Evolutionary conservation across 2,113 vertebrate genomes (phyloP).

Genomic region (Muntiacus reevesi): DNA sequence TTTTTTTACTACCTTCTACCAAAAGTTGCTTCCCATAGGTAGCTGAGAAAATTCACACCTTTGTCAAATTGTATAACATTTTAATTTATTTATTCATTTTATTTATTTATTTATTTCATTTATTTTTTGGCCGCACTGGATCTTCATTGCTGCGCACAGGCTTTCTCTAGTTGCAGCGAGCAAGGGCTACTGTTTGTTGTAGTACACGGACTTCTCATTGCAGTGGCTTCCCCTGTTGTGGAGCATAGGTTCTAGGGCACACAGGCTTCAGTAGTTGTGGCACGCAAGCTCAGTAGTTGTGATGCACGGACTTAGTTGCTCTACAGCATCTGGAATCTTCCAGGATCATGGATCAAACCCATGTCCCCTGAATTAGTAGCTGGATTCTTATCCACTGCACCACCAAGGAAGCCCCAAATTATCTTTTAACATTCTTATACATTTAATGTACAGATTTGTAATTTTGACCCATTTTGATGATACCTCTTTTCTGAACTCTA

Average conservation of each 20-base stretch:
- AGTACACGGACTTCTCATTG: not conserved
- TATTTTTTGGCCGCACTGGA: not conserved
- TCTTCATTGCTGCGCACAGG: not conserved
- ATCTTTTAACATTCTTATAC: not conserved
- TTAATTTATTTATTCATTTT: not conserved
- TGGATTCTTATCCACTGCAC: not conserved
- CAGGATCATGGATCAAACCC: not conserved
- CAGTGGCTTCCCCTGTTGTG: not conserved
- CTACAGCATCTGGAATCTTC: not conserved
- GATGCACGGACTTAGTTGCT: not conserved
- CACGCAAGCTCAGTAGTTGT: not conserved
- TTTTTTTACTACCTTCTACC: not conserved
- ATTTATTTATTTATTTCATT: not conserved
- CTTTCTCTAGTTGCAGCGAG: not conserved
- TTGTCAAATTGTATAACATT: not conserved
- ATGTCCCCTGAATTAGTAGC: not conserved
- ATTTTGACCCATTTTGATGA: conserved; percentile 22
- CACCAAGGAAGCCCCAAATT: not conserved
- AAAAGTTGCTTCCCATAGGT: not conserved
- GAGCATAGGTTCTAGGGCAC: not conserved
- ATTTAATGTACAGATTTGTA: conserved; percentile 6
- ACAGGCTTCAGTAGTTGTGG: not conserved
- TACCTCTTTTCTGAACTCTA: not conserved
- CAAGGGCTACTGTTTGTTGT: not conserved
- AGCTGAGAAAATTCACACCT: not conserved